Evolutionary conservation across 2,113 vertebrate species (phyloP).

Genomic region (Laticauda colubrina): DNA sequence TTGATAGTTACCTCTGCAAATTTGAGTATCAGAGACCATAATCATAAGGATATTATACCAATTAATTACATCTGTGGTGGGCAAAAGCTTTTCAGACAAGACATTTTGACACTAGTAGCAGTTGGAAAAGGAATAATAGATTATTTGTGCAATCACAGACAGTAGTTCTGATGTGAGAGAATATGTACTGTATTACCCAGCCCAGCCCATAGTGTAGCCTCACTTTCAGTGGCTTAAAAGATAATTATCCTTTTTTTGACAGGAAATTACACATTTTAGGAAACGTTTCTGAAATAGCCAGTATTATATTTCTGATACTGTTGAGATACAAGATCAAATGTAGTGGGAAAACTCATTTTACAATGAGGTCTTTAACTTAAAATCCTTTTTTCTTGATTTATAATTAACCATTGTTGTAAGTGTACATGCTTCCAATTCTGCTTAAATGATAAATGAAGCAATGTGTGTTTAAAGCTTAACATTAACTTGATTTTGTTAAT

Average conservation of each 20-base stretch:
- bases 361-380: neutral
- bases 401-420: neutral
- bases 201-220: neutral
- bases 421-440: neutral
- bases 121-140: neutral
- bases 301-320: neutral
- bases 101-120: neutral
- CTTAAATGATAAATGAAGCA: neutral
- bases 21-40: neutral
- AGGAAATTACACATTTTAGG: neutral
- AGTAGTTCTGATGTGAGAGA: neutral
- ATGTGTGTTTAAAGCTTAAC: conserved; percentile 29
- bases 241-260: neutral
- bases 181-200: neutral
- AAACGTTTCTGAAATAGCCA: neutral
- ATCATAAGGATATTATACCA: neutral
- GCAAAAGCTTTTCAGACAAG: neutral
- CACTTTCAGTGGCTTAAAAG: neutral
- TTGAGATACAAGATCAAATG: neutral
- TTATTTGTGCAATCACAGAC: neutral
- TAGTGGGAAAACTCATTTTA: neutral
- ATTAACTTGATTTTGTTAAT: neutral
- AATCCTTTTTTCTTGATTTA: neutral
- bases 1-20: neutral
- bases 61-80: neutral